Evolutionary conservation across 2,797 vertebrate species (phyloP).

Genomic region (Neosilurus hyrtlii): DNA sequence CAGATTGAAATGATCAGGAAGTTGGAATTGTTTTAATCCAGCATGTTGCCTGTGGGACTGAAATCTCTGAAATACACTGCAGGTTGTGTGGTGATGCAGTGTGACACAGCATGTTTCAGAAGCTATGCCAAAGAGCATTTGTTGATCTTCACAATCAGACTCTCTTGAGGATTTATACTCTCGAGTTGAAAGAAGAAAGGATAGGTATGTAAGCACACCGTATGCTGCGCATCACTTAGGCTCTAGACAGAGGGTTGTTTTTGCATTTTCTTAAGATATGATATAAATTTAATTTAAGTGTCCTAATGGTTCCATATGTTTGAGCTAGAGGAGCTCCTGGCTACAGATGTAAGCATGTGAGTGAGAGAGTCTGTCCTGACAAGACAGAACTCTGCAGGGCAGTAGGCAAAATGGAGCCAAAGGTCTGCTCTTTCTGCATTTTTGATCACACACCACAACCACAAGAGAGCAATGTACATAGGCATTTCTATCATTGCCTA

Average conservation of each 20-base stretch:
- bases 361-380: constrained; percentile 47
- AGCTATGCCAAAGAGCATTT: constrained; percentile 41
- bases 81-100: constrained; percentile 46
- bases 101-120: constrained; percentile 51
- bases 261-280: constrained; percentile 53
- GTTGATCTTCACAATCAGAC: constrained; percentile 56
- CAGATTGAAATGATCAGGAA: constrained; percentile 51
- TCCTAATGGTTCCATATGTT: constrained; percentile 60
- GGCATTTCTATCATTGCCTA: constrained; percentile 22
- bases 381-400: constrained; percentile 46
- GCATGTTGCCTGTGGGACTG: constrained; percentile 39
- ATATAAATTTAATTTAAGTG: constrained; percentile 58
- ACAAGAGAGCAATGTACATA: constrained; percentile 1
- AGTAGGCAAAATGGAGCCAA: constrained; percentile 20
- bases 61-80: constrained; percentile 40
- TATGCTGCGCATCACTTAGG: constrained; percentile 35
- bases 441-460: constrained; percentile 27
- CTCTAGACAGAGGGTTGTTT: constrained; percentile 35
- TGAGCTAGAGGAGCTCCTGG: constrained; percentile 39
- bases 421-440: constrained; percentile 19
- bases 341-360: constrained; percentile 56
- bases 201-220: constrained; percentile 51
- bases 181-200: constrained; percentile 54
- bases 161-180: constrained; percentile 52
- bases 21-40: constrained; percentile 41